Conservation (phyloP, 1,140 invertebrate species). For the Drosophila pseudoananassae region DNA sequence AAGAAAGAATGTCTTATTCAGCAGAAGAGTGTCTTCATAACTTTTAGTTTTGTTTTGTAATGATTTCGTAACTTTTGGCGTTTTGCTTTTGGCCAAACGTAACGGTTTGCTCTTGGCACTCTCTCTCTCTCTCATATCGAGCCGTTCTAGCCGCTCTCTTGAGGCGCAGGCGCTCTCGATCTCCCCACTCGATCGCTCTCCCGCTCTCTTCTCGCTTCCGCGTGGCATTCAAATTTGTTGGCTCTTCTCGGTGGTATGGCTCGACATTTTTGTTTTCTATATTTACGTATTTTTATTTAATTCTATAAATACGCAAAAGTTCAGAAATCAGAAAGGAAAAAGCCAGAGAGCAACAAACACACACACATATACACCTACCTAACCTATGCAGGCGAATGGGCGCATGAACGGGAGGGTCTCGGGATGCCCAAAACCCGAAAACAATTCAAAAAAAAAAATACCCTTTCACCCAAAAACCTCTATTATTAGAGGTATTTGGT, state of each 20-base stretch:
- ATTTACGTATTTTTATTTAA: slow-evolving; percentile 71
- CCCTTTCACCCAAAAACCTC: not conserved
- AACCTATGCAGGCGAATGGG: slow-evolving; percentile 14
- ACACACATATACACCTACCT: slow-evolving; percentile 5
- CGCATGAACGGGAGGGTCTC: slow-evolving; percentile 57
- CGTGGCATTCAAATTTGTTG: slow-evolving; percentile 70
- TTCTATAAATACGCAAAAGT: slow-evolving; percentile 72
- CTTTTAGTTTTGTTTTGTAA: slow-evolving; percentile 73
- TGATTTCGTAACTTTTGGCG: slow-evolving; percentile 78
- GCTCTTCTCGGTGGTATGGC: slow-evolving; percentile 7
- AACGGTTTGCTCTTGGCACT: slow-evolving; percentile 49
- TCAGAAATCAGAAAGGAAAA: slow-evolving; percentile 27
- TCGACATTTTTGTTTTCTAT: slow-evolving; percentile 68
- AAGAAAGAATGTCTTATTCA: not conserved
- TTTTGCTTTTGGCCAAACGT: slow-evolving; percentile 47
- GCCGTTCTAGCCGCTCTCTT: slow-evolving; percentile 26
- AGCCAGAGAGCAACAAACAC: slow-evolving; percentile 10
- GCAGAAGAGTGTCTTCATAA: slow-evolving; percentile 41
- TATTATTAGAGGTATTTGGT: too few relatives aligned
- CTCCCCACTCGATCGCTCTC: not conserved
- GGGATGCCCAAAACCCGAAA: slow-evolving; percentile 60
- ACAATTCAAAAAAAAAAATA: slow-evolving; percentile 17
- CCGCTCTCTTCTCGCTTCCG: slow-evolving; percentile 54
- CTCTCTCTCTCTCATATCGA: slow-evolving; percentile 25
- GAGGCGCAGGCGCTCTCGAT: slow-evolving; percentile 53